A percentile compares a stretch with the other conserved stretches of the same genome.
Conservation (phyloP, 2,888 invertebrate species). For the Eupithecia exiguata region DNA sequence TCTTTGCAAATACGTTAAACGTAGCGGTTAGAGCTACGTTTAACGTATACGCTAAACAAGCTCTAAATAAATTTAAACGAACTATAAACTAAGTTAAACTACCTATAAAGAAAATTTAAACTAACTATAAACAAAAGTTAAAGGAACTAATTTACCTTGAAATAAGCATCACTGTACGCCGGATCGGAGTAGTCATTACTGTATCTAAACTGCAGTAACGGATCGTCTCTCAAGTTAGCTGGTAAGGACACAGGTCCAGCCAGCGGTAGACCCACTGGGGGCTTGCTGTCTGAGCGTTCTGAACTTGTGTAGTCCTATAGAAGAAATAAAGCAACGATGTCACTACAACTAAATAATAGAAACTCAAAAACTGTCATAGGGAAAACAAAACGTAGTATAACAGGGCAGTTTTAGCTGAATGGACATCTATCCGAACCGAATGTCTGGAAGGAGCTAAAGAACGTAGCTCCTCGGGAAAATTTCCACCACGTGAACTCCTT, state of each 20-base stretch:
- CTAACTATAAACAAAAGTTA: no score
- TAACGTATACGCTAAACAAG: no score
- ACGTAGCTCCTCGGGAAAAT: background rate
- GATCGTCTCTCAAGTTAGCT: conserved; percentile 83
- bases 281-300: conserved; percentile 75
- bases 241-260: conserved; percentile 91
- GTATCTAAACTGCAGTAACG: conserved; percentile 81
- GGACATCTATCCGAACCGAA: background rate
- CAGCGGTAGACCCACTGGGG: conserved; percentile 85
- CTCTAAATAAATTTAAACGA: no score
- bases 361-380: background rate
- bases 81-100: background rate
- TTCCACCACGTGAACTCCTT: no score
- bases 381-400: background rate
- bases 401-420: background rate
- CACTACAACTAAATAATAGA: background rate
- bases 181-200: conserved; percentile 91
- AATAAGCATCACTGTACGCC: conserved; percentile 82
- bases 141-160: conserved; percentile 70
- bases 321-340: background rate
- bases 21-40: no score
- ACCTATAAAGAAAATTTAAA: background rate
- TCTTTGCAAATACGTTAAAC: no score
- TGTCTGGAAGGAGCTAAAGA: background rate
- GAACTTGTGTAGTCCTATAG: conserved; percentile 81